phyloP scores from a whole-genome alignment of 2,113 vertebrate genomes.

The Cathartes aura region DNA sequence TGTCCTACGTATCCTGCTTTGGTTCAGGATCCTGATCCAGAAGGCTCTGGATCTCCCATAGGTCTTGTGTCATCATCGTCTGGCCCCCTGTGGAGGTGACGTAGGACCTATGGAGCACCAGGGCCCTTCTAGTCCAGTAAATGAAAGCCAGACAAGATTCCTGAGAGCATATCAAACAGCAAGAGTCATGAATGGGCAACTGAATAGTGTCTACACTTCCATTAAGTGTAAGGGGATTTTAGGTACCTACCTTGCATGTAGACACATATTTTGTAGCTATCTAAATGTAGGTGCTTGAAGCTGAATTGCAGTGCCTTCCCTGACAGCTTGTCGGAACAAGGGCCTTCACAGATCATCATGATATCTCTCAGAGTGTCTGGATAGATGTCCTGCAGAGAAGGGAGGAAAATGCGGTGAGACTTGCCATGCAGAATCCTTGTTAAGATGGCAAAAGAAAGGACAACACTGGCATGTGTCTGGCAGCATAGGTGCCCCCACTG shows the following conservation, averaged over 20 bases:
- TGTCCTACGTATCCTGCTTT: neutral
- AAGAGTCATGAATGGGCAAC: neutral
- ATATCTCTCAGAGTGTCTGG: neutral
- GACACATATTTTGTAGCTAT: neutral
- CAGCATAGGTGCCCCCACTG: rapidly evolving
- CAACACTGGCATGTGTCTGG: rapidly evolving
- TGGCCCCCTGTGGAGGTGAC: neutral
- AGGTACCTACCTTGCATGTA: neutral
- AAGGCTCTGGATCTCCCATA: neutral
- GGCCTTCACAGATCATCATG: neutral
- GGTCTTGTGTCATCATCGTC: too few relatives aligned
- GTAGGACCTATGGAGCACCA: neutral
- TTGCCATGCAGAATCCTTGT: neutral
- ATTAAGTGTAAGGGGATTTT: neutral
- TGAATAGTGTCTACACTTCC: neutral
- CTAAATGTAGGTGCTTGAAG: neutral
- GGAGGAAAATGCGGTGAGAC: neutral
- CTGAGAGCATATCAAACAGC: neutral
- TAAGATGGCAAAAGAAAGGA: neutral
- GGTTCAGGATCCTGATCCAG: neutral
- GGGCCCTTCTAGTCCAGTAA: neutral
- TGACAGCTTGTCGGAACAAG: neutral
- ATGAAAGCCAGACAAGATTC: neutral
- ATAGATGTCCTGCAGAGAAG: neutral
- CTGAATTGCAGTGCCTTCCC: neutral